Conservation (phyloP, 2,888 invertebrate species). For the Peribatodes rhomboidaria region DNA sequence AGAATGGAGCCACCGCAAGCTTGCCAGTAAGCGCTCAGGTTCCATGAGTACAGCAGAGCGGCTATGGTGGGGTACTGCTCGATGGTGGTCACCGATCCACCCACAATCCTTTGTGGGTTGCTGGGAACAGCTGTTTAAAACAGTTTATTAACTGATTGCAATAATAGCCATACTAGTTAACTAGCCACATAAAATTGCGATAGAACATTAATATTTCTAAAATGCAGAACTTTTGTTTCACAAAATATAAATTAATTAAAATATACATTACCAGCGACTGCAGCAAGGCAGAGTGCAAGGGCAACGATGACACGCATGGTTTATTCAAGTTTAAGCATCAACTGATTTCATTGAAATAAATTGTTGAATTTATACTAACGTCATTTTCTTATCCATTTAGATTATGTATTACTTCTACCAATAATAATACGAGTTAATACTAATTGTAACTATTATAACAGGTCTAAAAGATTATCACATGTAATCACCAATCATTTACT, state of each 20-base stretch:
- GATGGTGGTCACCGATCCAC: constrained; percentile 57
- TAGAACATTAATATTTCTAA: not conserved
- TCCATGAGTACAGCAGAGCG: constrained; percentile 50
- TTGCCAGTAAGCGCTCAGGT: constrained; percentile 46
- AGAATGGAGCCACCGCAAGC: constrained; percentile 56
- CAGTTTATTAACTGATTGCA: not conserved
- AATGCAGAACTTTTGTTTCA: not conserved
- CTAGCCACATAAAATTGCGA: not conserved
- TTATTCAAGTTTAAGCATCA: constrained; percentile 2
- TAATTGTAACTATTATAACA: too few relatives aligned
- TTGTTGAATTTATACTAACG: constrained; percentile 5
- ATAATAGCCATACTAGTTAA: not conserved
- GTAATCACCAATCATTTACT: not conserved
- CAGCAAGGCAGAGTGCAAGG: constrained; percentile 37
- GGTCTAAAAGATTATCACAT: not conserved
- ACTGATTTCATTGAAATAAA: not conserved
- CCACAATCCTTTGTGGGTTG: constrained; percentile 55
- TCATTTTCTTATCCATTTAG: not conserved
- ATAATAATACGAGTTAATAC: too few relatives aligned
- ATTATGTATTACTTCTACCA: not conserved
- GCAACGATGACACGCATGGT: constrained; percentile 44
- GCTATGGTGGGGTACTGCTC: constrained; percentile 51
- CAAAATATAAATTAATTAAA: not conserved
- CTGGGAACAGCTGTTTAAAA: constrained; percentile 48
- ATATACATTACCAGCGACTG: constrained; percentile 42